phyloP scores from a whole-genome alignment of 2,797 vertebrate genomes.

The Pseudochaenichthys georgianus region DNA sequence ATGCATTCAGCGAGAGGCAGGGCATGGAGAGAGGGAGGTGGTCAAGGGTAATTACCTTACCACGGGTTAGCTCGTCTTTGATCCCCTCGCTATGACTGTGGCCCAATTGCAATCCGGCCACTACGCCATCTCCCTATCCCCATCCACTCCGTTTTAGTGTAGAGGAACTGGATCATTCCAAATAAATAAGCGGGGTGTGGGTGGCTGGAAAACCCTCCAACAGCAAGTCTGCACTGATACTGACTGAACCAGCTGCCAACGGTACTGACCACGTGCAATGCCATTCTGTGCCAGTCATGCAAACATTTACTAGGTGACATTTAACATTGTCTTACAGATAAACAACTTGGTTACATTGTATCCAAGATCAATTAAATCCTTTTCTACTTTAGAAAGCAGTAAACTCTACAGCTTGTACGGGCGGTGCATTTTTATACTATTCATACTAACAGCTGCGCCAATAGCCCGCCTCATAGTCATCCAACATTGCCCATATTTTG shows the following conservation, averaged over 20 bases:
- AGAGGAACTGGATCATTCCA: slow-evolving; percentile 1
- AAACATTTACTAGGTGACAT: neutral
- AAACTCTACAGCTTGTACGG: neutral
- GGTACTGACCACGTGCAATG: neutral
- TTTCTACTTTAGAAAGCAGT: neutral
- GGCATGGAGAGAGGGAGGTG: slow-evolving; percentile 54
- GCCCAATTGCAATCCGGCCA: neutral
- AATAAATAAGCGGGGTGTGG: neutral
- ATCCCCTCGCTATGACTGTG: slow-evolving; percentile 36
- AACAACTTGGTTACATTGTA: too few relatives aligned
- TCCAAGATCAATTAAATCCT: too few relatives aligned
- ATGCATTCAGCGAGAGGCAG: slow-evolving; percentile 57
- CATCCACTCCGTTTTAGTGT: neutral
- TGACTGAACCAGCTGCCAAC: neutral
- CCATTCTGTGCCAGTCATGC: neutral
- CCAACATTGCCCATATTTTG: too few relatives aligned
- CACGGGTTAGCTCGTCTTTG: slow-evolving; percentile 58
- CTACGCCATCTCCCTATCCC: neutral
- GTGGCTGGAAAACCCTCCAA: neutral
- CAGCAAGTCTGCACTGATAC: neutral
- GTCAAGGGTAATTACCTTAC: slow-evolving; percentile 75
- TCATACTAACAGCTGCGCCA: too few relatives aligned
- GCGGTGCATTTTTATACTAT: too few relatives aligned
- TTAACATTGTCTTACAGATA: too few relatives aligned
- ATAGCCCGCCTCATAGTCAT: too few relatives aligned